phyloP scores from a whole-genome alignment of 2,113 vertebrate species.

The Hemiscyllium ocellatum region DNA sequence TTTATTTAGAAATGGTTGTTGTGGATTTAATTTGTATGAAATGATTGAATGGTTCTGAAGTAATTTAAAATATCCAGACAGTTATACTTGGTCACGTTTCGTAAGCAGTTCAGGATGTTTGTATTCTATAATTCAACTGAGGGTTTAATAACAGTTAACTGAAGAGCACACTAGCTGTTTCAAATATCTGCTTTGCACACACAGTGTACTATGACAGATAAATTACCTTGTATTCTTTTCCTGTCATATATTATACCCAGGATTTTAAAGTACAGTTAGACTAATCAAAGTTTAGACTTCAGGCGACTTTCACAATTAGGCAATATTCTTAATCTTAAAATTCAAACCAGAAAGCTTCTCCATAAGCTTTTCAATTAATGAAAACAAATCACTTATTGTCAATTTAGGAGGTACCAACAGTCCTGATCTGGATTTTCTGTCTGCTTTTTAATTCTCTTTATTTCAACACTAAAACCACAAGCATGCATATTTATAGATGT shows the following conservation, averaged over 20 bases:
- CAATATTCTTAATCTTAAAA: not conserved
- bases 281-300: not conserved
- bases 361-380: not conserved
- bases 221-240: not conserved
- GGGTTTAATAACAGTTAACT: conserved; percentile 33
- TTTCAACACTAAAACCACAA: not conserved
- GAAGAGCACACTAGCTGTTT: conserved; percentile 23
- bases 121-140: conserved; percentile 5
- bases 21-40: conserved; percentile 30
- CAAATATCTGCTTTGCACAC: conserved; percentile 19
- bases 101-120: conserved; percentile 1
- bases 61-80: conserved; percentile 12
- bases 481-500: not conserved
- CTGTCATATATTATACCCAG: not conserved
- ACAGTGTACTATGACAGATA: not conserved
- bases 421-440: not conserved
- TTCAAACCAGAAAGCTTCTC: not conserved
- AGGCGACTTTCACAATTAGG: not conserved
- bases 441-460: not conserved
- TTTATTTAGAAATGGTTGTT: conserved; percentile 15
- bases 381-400: not conserved
- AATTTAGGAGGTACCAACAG: not conserved
- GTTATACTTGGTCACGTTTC: not conserved
- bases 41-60: conserved; percentile 9
- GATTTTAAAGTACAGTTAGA: not conserved